phyloP scores from a whole-genome alignment of 1,140 invertebrate genomes.

The Holcopasites calliopsidis region DNA sequence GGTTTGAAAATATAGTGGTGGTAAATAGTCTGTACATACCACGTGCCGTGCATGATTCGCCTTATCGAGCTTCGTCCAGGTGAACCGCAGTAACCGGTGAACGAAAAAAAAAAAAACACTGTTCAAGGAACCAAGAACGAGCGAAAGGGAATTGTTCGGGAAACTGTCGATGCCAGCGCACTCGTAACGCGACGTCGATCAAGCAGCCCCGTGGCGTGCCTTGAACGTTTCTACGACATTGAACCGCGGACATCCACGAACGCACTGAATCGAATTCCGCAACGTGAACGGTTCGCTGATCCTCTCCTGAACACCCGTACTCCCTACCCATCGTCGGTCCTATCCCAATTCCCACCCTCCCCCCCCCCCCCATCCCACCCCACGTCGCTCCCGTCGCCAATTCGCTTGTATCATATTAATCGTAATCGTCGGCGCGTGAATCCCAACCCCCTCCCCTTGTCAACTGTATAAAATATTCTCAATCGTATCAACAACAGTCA shows the following conservation, averaged over 20 bases:
- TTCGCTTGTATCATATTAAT: not conserved
- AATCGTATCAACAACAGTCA: slow-evolving; percentile 79
- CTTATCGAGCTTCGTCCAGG: no score
- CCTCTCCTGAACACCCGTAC: slow-evolving; percentile 18
- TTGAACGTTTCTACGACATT: not conserved
- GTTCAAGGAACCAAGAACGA: no score
- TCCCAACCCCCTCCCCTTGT: slow-evolving; percentile 52
- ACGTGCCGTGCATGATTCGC: no score
- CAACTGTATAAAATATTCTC: slow-evolving; percentile 80
- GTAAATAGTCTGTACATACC: no score
- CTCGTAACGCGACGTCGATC: slow-evolving; percentile 41
- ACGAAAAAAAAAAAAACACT: not conserved
- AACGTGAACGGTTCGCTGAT: slow-evolving; percentile 27
- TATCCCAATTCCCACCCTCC: slow-evolving; percentile 39
- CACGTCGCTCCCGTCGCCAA: not conserved
- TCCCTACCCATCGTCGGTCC: slow-evolving; percentile 23
- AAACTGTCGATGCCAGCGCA: slow-evolving; percentile 45
- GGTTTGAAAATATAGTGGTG: no score
- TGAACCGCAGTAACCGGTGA: not conserved
- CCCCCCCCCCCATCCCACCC: not conserved
- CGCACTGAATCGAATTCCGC: slow-evolving; percentile 44
- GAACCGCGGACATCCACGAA: slow-evolving; percentile 34
- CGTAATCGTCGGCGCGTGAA: slow-evolving; percentile 24
- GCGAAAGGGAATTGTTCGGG: slow-evolving; percentile 7
- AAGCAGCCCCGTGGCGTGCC: not conserved